Conservation (phyloP, 1,140 invertebrate species). For the Drosophila obscura region DNA sequence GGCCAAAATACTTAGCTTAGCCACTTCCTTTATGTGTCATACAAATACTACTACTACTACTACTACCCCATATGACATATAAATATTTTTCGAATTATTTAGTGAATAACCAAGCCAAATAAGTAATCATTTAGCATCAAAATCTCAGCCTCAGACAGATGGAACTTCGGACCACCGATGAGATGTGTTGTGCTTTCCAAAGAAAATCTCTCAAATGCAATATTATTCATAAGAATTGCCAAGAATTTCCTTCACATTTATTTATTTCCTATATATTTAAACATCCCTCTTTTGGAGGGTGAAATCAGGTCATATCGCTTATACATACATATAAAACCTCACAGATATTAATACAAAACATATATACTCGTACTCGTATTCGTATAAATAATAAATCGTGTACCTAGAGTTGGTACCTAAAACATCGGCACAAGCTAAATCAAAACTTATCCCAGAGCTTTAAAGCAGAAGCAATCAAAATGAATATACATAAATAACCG, state of each 20-base stretch:
- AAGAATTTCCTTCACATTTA: too few relatives aligned
- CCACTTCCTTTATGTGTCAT: constrained; percentile 2
- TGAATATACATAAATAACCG: constrained; percentile 21
- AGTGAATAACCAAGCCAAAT: constrained; percentile 17
- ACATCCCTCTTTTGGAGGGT: too few relatives aligned
- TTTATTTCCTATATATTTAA: too few relatives aligned
- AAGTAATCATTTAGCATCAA: neutral
- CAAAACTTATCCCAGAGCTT: constrained; percentile 47
- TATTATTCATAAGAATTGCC: too few relatives aligned
- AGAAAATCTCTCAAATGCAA: too few relatives aligned
- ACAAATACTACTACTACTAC: constrained; percentile 2
- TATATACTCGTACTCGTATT: constrained; percentile 12
- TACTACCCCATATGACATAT: constrained; percentile 15
- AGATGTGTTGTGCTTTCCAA: too few relatives aligned
- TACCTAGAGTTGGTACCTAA: constrained; percentile 65
- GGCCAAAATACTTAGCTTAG: constrained; percentile 11
- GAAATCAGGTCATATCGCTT: too few relatives aligned
- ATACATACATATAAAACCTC: constrained; percentile 17
- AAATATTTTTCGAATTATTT: constrained; percentile 36
- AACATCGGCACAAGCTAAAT: constrained; percentile 27
- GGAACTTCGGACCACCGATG: too few relatives aligned
- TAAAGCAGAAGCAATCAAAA: constrained; percentile 53
- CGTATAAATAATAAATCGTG: constrained; percentile 37
- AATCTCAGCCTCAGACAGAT: too few relatives aligned
- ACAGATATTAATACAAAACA: constrained; percentile 18